Conservation (phyloP, 92 coral and sea anemone genomes). For the Porites evermanni region DNA sequence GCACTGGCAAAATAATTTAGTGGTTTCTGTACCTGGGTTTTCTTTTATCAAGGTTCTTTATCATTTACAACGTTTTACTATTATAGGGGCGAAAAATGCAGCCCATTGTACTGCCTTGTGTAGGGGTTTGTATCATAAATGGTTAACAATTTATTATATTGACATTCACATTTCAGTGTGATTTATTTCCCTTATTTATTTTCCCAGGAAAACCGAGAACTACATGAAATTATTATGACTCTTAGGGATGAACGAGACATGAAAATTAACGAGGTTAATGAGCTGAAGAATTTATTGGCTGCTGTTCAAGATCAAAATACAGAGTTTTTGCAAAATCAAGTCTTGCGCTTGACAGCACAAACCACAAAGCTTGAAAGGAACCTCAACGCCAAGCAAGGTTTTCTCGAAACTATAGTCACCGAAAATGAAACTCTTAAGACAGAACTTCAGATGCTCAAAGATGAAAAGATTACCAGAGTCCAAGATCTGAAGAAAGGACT, state of each 20-base stretch:
- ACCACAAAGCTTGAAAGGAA: constrained; percentile 63
- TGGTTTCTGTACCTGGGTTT: no score
- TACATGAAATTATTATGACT: constrained; percentile 81
- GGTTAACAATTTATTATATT: no score
- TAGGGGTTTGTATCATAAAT: background rate
- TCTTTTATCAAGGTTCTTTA: no score
- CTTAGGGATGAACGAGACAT: constrained; percentile 70
- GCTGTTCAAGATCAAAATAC: constrained; percentile 70
- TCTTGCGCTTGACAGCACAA: constrained; percentile 63
- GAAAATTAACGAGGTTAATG: constrained; percentile 58
- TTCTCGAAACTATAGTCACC: constrained; percentile 78
- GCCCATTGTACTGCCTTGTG: no score
- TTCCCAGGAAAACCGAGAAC: constrained; percentile 86
- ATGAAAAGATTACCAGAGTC: constrained; percentile 66
- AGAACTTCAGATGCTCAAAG: constrained; percentile 62
- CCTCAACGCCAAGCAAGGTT: constrained; percentile 88
- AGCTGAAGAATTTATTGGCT: constrained; percentile 58
- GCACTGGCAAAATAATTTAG: no score
- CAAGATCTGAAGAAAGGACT: constrained; percentile 59
- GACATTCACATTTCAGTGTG: background rate
- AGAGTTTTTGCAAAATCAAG: constrained; percentile 59
- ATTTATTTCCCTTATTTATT: background rate
- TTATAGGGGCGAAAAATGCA: no score
- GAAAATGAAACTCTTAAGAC: constrained; percentile 78
- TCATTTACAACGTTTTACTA: no score